Conservation (phyloP, 30 jellyfish, hydroid and myxozoan genomes). For the Aurelia aurita complex sp. Pacific region DNA sequence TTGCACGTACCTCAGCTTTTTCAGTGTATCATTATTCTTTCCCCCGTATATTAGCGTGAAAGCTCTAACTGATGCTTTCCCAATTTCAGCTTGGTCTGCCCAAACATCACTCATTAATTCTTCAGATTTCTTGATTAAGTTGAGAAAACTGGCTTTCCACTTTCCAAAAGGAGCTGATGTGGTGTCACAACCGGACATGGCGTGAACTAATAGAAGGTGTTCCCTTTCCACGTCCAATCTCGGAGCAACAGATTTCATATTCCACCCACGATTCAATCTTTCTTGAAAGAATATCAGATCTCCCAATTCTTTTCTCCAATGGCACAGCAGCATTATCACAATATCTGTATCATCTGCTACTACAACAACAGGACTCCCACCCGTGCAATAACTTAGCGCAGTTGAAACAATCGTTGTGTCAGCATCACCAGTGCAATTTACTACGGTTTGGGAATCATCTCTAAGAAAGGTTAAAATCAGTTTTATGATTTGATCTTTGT, state of each 20-base stretch:
- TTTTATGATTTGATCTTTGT: conserved; percentile 17
- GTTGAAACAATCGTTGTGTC: conserved; percentile 41
- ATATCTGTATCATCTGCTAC: conserved; percentile 51
- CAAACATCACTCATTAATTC: conserved; percentile 54
- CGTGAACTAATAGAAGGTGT: conserved; percentile 52
- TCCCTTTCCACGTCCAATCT: conserved; percentile 35
- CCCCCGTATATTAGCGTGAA: conserved; percentile 50
- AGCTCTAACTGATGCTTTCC: conserved; percentile 40
- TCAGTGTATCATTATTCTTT: conserved; percentile 23
- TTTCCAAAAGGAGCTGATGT: conserved; percentile 60
- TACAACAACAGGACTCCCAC: conserved; percentile 1
- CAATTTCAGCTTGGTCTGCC: conserved; percentile 53
- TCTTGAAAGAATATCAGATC: conserved; percentile 25
- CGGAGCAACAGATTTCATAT: conserved; percentile 40
- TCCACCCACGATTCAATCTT: conserved; percentile 38
- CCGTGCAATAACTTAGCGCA: conserved; percentile 42
- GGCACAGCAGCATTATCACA: conserved; percentile 36
- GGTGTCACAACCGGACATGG: conserved; percentile 64
- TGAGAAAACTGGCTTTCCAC: conserved; percentile 33
- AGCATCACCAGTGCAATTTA: conserved; percentile 53
- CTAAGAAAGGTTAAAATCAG: conserved; percentile 19
- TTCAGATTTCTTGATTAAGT: conserved; percentile 21
- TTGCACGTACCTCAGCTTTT: conserved; percentile 25
- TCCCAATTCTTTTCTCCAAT: conserved; percentile 49
- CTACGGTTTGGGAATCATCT: conserved; percentile 33